Evolutionary conservation across 2,888 invertebrate species (phyloP), one percentile per base, ranked within the genome.

Genomic region (Adela reaumurella): DNA sequence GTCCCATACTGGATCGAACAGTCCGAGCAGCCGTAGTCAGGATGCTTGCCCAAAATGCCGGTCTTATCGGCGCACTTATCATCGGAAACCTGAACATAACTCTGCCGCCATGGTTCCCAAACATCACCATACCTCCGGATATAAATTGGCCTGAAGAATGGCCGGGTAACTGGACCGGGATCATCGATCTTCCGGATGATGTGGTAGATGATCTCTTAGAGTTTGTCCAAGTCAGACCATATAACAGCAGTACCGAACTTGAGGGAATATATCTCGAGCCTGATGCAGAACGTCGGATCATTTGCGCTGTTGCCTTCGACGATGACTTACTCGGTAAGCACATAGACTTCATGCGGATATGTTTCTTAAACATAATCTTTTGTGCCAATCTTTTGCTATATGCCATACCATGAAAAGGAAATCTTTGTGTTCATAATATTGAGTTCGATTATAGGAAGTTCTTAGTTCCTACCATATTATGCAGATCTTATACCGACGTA

Each of bases 251-350:
- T 52, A 46, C 55, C 1, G 63, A 66, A 17, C 55, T 77, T 19
- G 62, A 60, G 58, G 58, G 63, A 8, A 58, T 78, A 43, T 78
- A 74, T 52, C 51, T 57, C 1, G 47, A 62, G 6, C 76, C 77
- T 57, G 61, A 63, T 49, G 57, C 55, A 1, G 71, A 67, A 11
- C 61, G 66, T 11, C 53, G 54, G 51, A 64, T 74, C 17, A 52
- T 78, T 46, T 84, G 83, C 19, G 88, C 83, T 11, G 67, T 88
- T 18, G 74, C 85, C 56, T 87, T 88, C 57, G 74, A 81, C 52
- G 83, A 84, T 57, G 55, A 60, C 1, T 56, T 78, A 59, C 53
- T 58, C 53, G 67, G 74, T 76, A 35, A 18, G 11, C n/a, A n/a
- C n/a, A n/a, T n/a, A n/a, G n/a, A n/a, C n/a, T n/a, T n/a, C n/a